A percentile compares a stretch with the other conserved stretches of the same genome.
Evolutionary conservation across 2,797 vertebrate species (phyloP).

Genomic region (Mycteria americana): DNA sequence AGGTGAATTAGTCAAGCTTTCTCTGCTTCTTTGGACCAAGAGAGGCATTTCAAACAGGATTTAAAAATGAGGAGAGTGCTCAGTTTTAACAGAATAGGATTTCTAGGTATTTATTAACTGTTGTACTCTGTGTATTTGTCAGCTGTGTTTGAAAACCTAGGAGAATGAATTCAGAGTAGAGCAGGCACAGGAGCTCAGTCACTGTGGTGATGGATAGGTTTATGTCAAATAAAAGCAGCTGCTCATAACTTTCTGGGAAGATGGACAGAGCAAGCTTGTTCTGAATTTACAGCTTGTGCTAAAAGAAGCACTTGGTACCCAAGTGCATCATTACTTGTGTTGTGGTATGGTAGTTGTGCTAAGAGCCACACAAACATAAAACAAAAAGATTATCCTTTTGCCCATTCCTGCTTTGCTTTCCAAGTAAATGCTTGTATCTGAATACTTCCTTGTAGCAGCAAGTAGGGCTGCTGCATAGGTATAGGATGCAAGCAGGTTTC

Average conservation of each 20-base stretch:
- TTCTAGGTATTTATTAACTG: neutral
- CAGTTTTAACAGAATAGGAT: neutral
- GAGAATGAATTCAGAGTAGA: neutral
- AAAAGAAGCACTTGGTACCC: neutral
- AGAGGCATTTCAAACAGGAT: neutral
- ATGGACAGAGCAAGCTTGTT: neutral
- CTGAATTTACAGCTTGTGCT: neutral
- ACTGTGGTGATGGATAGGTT: neutral
- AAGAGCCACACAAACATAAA: neutral
- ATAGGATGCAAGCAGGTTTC: neutral
- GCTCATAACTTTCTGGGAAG: neutral
- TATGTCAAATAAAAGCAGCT: neutral
- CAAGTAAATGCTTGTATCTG: rapidly evolving
- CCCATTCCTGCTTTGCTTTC: neutral
- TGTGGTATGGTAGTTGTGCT: neutral
- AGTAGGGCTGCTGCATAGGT: neutral
- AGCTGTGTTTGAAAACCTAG: neutral
- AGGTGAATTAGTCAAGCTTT: neutral
- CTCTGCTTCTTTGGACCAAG: neutral
- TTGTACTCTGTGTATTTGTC: neutral
- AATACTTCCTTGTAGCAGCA: neutral
- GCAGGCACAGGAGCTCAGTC: neutral
- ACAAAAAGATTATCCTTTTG: neutral
- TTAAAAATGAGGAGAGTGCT: neutral
- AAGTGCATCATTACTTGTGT: neutral